A percentile compares a stretch with the other conserved stretches of the same genome.
Evolutionary conservation across 2,888 invertebrate species (phyloP).

Genomic region (Rhagonycha fulva): DNA sequence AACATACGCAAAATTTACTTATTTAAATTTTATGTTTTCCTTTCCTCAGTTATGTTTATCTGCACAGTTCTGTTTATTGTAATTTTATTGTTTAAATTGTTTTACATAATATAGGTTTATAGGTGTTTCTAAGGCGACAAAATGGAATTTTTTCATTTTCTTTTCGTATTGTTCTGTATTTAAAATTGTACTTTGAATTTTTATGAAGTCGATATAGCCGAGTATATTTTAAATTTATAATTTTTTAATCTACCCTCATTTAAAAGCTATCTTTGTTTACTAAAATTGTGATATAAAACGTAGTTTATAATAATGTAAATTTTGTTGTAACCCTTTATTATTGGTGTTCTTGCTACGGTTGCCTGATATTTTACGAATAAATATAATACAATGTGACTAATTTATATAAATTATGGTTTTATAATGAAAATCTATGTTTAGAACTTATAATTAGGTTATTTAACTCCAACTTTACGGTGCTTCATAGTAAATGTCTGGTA

Average conservation of each 20-base stretch:
- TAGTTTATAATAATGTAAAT: neutral
- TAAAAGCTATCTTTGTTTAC: neutral
- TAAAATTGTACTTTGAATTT: neutral
- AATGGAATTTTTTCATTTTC: neutral
- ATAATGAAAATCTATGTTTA: conserved; percentile 37
- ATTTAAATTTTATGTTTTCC: neutral
- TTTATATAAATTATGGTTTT: conserved; percentile 35
- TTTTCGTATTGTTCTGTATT: neutral
- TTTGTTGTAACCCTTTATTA: neutral
- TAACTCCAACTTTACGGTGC: neutral
- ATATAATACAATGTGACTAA: conserved; percentile 28
- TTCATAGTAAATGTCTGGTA: conserved; percentile 1
- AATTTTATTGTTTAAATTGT: neutral
- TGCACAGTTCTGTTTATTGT: neutral
- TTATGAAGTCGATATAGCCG: neutral
- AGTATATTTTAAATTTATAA: neutral
- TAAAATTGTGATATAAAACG: neutral
- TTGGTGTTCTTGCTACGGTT: neutral
- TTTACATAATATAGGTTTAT: neutral
- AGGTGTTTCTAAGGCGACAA: neutral
- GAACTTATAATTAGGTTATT: conserved; percentile 3
- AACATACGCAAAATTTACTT: neutral
- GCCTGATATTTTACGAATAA: conserved; percentile 4
- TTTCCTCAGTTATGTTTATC: neutral
- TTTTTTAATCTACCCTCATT: neutral